Base-by-base conservation (phyloP, 2,888 invertebrate genomes). In the Apantesis nais region DNA sequence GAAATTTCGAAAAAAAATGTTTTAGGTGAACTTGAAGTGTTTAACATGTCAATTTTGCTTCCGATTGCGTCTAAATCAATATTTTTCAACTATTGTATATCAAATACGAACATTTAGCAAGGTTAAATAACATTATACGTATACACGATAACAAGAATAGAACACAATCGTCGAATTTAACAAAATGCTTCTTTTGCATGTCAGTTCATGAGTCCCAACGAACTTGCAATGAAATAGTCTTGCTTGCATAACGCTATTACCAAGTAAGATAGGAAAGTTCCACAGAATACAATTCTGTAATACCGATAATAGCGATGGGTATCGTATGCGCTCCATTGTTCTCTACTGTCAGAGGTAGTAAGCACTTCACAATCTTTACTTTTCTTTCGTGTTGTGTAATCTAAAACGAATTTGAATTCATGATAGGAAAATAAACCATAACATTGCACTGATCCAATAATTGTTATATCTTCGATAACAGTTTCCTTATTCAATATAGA, bases 251-350 rank as follows among this genome's bases (percentile, higher is more conserved):
- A 86, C 76, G 71, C 72, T 75, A 76, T 77, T 77, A 74, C 75
- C 77, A 80, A 83, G 78, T 82, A 78, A 62, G 75, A 82, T 84
- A 83, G 75, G 85, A 86, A 86, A 87, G 81, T 87, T 83, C 75
- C 78, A 67, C 70, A 63, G 72, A 73, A 62, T 75, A 76, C 74
- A 74, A 78, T 83, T 79, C 78, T 76, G 78, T 79, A 80, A 82
- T 81, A 71, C 71, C 73, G 77, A 78, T 77, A 77, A 80, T 80
- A 76, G 67, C 71, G 66, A 74, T 70, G 68, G 75, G 75, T 75
- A 78, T 78, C 76, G 75, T 74, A 80, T 79, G 75, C 61, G 70
- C 71, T 70, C 81, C 75, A 82, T 82, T 82, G 82, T 82, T 82
- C 83, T 73, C 41, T 29, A 29, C 58, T 29, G 62, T 62, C 63